A percentile compares a stretch with the other conserved stretches of the same genome.
phyloP scores from a whole-genome alignment of 2,888 invertebrate species.

The Punctoribates punctum region DNA sequence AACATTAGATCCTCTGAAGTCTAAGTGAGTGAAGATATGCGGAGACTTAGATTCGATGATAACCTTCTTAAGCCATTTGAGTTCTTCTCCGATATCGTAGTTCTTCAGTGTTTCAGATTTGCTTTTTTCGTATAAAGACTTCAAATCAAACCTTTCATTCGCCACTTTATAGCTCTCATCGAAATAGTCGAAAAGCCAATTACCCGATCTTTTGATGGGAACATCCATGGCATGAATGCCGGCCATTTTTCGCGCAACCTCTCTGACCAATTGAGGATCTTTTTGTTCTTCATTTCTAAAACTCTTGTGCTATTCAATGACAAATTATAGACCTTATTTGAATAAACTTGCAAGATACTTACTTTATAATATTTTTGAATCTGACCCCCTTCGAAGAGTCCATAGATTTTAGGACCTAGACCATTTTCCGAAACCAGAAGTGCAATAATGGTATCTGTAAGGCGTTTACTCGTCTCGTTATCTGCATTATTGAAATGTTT shows the following conservation, averaged over 20 bases:
- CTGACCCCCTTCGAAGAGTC: slow-evolving; percentile 90
- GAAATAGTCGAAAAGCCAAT: slow-evolving; percentile 29
- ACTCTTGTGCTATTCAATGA: slow-evolving; percentile 69
- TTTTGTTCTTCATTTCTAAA: slow-evolving; percentile 66
- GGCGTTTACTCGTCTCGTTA: background rate
- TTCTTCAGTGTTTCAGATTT: background rate
- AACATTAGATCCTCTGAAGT: too few species aligned
- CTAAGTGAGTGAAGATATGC: too few species aligned
- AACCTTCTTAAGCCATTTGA: background rate
- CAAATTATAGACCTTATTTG: too few species aligned
- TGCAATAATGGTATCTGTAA: slow-evolving; percentile 19
- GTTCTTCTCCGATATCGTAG: slow-evolving; percentile 20
- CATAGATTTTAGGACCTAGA: slow-evolving; percentile 86
- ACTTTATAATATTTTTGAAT: slow-evolving; percentile 73
- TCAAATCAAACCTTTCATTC: background rate
- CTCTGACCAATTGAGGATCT: slow-evolving; percentile 69
- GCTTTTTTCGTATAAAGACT: background rate
- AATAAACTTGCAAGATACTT: too few species aligned
- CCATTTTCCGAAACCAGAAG: background rate
- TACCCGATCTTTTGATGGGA: slow-evolving; percentile 70
- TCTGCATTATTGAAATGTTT: slow-evolving; percentile 1
- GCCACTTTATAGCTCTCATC: background rate
- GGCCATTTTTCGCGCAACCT: slow-evolving; percentile 88
- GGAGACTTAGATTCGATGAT: background rate
- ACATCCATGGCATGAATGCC: slow-evolving; percentile 86